Base-by-base conservation (phyloP, 1,140 invertebrate genomes). In the Limonius californicus region DNA sequence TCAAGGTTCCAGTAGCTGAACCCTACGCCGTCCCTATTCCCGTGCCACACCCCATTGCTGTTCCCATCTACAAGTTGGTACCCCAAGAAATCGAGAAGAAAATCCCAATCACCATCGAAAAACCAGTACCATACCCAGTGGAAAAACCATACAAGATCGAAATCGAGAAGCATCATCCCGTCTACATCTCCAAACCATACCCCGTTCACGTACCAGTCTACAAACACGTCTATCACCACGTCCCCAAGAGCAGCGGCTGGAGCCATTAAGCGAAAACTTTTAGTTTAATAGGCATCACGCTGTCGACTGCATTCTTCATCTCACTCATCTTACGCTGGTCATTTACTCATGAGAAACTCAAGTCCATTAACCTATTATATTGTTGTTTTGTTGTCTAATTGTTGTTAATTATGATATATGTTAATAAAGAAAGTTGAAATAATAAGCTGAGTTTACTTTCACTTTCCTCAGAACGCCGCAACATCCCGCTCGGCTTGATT, bases 131-230 rank as follows among this genome's bases (percentile, higher is more conserved):
- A 3, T 88, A 88, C 70, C 83, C 87, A 57, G 83, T 91, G 0
- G 87, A 90, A 70, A 89, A 87, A 73, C 89, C 88, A 0, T 90
- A 89, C 78, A 83, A 88, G 21, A 87, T 91, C 3, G 87, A 88
- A 62, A 85, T 90, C 2, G 87, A 89, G 62, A 90, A 90, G 76
- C 88, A 87, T 71, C 87, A 89, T 63, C 85, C 87, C 67, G 86
- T 89, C 23, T 85, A 87, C 19, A 85, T 90, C 12, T 59, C 63
- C 64, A 89, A 89, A 76, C 88, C 88, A 20, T 89, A 90, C 75
- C 86, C 88, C 43, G 88, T 90, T 56, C 87, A 89, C 67, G 85
- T 88, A n/a, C 88, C 88, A 2, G 86, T 90, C 53, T 90, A 89
- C 80, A 90, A 89, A 75, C 88, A 90, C 76, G 85, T 90, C 66